These are phyloP conservation scores for Notiomystis cincta DNA, from an alignment of 2,113 vertebrate genomes.

Conservation along the genomic window DNA sequence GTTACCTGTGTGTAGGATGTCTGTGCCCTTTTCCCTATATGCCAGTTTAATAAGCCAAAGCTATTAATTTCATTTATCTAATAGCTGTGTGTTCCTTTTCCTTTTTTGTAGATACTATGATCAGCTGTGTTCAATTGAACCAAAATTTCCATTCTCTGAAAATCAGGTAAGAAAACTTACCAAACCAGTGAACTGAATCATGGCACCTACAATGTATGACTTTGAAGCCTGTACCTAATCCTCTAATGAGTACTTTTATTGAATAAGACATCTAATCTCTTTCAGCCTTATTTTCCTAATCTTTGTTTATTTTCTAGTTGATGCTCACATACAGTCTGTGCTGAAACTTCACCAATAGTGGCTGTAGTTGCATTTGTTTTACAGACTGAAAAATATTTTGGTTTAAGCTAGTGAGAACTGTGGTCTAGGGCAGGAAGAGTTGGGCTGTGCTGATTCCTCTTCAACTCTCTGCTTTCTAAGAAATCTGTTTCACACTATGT, in stretches of 20 bases:
- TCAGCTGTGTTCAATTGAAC: conserved; percentile 92
- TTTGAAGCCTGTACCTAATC: neutral
- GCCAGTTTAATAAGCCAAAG: neutral
- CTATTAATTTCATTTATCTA: neutral
- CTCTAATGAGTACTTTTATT: neutral
- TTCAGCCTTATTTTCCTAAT: neutral
- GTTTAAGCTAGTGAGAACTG: neutral
- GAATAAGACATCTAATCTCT: neutral
- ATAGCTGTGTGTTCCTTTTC: neutral
- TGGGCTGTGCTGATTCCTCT: neutral
- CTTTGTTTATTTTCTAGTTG: neutral
- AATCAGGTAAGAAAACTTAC: conserved; percentile 82
- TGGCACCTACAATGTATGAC: rapidly evolving
- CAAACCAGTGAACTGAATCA: neutral
- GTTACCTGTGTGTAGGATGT: neutral
- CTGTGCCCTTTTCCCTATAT: neutral
- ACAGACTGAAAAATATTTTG: neutral
- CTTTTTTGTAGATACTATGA: conserved; percentile 88
- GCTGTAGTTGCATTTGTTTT: neutral
- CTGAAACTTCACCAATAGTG: neutral
- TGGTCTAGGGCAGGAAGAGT: neutral
- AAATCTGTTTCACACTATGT: neutral
- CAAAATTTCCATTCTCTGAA: conserved; percentile 97
- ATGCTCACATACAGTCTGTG: neutral
- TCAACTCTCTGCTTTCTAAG: neutral